Evolutionary conservation across 2,113 vertebrate genomes (phyloP).

Genomic region (Anarrhichthys ocellatus): DNA sequence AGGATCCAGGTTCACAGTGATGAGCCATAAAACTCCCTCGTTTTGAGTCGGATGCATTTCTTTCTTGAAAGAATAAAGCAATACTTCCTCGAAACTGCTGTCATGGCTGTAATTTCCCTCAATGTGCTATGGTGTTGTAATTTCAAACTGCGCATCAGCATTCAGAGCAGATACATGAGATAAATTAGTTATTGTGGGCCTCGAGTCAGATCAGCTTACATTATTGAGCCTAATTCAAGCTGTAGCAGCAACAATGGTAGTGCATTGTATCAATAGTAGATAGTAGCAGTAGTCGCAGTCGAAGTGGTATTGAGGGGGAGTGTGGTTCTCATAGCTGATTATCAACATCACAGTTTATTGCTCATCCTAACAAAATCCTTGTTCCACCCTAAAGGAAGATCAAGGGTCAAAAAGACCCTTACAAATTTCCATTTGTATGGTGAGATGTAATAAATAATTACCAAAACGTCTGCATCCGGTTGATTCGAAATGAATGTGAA

Average conservation of each 20-base stretch:
- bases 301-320: not conserved
- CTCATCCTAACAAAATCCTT: not conserved
- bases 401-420: not conserved
- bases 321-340: not conserved
- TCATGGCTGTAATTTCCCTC: not conserved
- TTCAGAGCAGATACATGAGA: not conserved
- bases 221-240: not conserved
- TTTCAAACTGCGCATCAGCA: not conserved
- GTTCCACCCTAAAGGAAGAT: not conserved
- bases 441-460: constrained; percentile 59
- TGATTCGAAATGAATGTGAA: fast-evolving
- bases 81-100: not conserved
- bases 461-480: not conserved
- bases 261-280: not conserved
- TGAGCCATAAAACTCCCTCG: not conserved
- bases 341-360: not conserved
- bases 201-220: not conserved
- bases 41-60: not conserved
- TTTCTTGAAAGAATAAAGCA: not conserved
- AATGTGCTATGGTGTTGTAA: not conserved
- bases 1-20: not conserved
- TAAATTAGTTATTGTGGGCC: no score
- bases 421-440: not conserved
- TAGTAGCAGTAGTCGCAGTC: not conserved
- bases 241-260: no score